These are phyloP conservation scores for Nyctalus aviator DNA, from an alignment of 2,797 vertebrate species.

Conservation along the genomic window DNA sequence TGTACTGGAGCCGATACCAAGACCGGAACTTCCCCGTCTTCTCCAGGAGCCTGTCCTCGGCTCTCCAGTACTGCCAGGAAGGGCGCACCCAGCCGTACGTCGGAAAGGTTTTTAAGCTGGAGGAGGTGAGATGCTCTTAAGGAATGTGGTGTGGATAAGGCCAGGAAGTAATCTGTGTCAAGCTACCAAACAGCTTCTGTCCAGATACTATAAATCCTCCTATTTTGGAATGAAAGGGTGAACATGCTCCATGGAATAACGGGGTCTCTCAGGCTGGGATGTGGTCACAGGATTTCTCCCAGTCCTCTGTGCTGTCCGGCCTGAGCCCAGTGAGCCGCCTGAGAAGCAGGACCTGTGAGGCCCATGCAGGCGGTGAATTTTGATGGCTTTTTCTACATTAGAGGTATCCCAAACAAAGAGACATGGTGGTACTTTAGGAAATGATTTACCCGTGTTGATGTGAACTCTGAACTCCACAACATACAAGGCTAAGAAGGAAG, in stretches of 20 bases:
- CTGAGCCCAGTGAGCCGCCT: not conserved
- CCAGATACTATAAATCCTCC: not conserved
- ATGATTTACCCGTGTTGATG: conserved; percentile 42
- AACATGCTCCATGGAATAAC: not conserved
- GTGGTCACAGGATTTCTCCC: not conserved
- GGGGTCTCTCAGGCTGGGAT: not conserved
- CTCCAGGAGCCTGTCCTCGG: conserved; percentile 63
- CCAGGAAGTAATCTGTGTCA: not conserved
- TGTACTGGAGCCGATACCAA: conserved; percentile 33
- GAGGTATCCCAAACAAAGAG: not conserved
- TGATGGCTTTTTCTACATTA: not conserved
- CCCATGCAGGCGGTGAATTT: not conserved
- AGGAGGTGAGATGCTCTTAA: conserved; percentile 63
- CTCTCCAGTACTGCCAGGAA: conserved; percentile 74
- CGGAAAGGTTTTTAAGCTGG: conserved; percentile 70
- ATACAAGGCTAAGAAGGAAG: conserved; percentile 5
- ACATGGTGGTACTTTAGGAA: not conserved
- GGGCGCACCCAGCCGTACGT: conserved; percentile 37
- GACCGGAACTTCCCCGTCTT: conserved; percentile 61
- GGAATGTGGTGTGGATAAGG: not conserved
- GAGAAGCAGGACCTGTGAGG: not conserved
- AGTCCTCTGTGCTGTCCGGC: not conserved
- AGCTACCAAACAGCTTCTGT: not conserved
- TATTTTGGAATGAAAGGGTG: not conserved
- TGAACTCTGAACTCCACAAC: conserved; percentile 60